Base-by-base conservation (phyloP, 2,797 vertebrate genomes). In the Tympanoctomys barrerae region DNA sequence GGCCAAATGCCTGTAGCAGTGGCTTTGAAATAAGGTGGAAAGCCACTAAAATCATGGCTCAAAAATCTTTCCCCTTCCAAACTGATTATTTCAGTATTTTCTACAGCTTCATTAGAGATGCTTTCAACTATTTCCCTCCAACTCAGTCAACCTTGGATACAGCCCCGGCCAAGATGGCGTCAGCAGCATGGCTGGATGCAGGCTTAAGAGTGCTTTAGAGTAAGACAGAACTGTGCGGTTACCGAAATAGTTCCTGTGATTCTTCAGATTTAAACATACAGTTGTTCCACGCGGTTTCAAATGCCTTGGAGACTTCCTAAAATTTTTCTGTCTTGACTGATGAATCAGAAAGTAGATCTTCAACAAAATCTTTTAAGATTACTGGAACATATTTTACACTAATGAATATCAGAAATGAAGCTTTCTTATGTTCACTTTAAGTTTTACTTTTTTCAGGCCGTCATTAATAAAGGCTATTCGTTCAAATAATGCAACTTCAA, bases 191-290 rank as follows among this genome's bases (percentile, higher is more conserved):
- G 88, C 79, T 36, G 93, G 78, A 12, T 92, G n/a, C 18, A 36
- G 13, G 89, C 95, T 94, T 88, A 14, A 85, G 64, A 96, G 82
- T 82, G 36, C 0, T 96, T 97, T 92, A 92, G 85, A 59, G 96
- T 62, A 97, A 92, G 94, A 87, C 62, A 95, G 88, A 94, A 87
- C 62, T 91, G 87, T 77, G 28, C 3, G 94, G 24, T 87, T 57
- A 24, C 91, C 33, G 83, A 71, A 91, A 77, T 81, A 73, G 88
- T 91, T 7, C 89, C 77, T 90, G 13, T 94, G 18, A 16, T 90
- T 95, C 87, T 96, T 96, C 82, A 91, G 59, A 94, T 16, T 62
- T 96, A 93, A 93, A 61, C 80, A 12, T 52, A 61, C 36, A 90
- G 84, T 66, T 5, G 11, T n/a, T 68, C 26, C 21, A 57, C 31